These are phyloP conservation scores for Otis tarda DNA, from an alignment of 2,113 vertebrate genomes.

Conservation along the genomic window DNA sequence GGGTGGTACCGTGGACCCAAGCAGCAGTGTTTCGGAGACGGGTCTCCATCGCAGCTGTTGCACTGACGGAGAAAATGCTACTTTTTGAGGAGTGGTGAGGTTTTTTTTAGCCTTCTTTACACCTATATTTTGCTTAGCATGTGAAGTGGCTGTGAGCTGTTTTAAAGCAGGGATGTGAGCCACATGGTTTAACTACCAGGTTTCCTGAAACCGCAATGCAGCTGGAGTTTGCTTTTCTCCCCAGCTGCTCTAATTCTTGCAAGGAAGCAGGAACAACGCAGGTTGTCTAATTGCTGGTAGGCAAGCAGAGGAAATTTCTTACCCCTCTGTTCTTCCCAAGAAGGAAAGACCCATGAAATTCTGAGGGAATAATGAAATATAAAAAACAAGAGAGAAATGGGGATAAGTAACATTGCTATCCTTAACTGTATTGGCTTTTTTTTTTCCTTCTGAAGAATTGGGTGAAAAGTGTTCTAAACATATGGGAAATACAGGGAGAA, in stretches of 20 bases:
- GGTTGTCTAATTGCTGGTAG: background rate
- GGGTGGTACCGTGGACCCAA: background rate
- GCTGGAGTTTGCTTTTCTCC: background rate
- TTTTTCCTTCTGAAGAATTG: background rate
- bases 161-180: background rate
- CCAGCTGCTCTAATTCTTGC: background rate
- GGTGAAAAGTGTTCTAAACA: fast-evolving
- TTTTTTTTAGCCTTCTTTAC: background rate
- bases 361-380: background rate
- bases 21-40: background rate
- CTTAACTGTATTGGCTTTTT: background rate
- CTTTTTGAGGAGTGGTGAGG: background rate
- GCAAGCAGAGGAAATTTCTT: background rate
- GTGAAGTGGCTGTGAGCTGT: background rate
- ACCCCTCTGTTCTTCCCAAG: background rate
- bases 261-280: fast-evolving
- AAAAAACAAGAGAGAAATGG: background rate
- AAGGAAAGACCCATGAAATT: background rate
- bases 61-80: background rate
- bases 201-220: background rate
- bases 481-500: background rate
- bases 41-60: background rate
- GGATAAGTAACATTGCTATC: background rate
- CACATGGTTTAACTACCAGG: background rate
- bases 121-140: background rate